A percentile compares a stretch with the other conserved stretches of the same genome.
These are phyloP conservation scores for Phylloscopus collybita DNA, from an alignment of 2,797 vertebrate species.

Conservation along the genomic window DNA sequence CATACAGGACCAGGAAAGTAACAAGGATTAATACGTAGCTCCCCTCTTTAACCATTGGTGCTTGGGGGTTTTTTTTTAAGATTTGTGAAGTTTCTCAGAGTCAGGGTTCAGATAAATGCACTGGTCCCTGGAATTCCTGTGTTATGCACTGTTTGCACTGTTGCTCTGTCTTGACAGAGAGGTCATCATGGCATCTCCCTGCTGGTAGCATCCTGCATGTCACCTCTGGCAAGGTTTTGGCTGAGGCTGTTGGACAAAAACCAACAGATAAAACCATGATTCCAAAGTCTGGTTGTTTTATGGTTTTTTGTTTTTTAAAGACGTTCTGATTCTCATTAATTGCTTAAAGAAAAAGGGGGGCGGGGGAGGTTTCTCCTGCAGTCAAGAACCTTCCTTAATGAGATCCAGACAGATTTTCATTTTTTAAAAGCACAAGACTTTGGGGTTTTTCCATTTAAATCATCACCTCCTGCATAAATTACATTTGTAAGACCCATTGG, in stretches of 20 bases:
- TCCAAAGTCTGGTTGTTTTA: background rate
- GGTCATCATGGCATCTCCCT: background rate
- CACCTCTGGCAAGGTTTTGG: background rate
- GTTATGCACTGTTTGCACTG: background rate
- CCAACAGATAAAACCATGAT: background rate
- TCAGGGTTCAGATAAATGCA: background rate
- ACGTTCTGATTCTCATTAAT: background rate
- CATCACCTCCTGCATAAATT: constrained; percentile 39
- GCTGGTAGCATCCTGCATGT: background rate
- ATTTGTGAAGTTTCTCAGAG: background rate
- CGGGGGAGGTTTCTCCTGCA: background rate
- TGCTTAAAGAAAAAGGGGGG: background rate
- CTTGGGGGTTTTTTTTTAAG: background rate
- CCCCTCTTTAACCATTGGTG: background rate
- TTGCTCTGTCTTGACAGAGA: background rate
- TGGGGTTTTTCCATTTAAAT: constrained; percentile 16
- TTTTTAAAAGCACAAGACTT: constrained; percentile 3
- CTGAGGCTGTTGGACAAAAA: background rate
- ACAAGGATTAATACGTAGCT: background rate
- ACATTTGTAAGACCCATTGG: constrained; percentile 35
- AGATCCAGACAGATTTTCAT: constrained; percentile 37
- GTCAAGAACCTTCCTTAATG: constrained; percentile 31
- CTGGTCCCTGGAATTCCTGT: background rate
- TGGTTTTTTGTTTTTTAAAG: background rate
- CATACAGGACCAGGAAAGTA: background rate